phyloP scores from a whole-genome alignment of 2,113 vertebrate species.

The Alexandromys fortis region DNA sequence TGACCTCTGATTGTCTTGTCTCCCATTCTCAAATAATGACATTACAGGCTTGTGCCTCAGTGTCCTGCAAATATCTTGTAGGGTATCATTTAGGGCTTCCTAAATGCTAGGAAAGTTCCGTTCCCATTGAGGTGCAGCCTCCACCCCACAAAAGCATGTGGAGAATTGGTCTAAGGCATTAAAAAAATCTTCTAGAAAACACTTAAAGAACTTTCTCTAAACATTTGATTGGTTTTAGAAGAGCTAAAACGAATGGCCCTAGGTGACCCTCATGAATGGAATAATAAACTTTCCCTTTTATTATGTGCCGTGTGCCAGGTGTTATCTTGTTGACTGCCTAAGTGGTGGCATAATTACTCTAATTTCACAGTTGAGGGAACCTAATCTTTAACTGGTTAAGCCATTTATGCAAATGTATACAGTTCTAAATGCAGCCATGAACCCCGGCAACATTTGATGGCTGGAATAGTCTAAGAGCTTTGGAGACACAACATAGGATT shows the following conservation, averaged over 20 bases:
- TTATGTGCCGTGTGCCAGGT: neutral
- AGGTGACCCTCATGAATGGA: neutral
- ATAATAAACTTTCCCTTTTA: neutral
- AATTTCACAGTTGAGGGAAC: neutral
- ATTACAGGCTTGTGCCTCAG: neutral
- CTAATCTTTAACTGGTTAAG: slow-evolving; percentile 6
- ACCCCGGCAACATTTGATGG: neutral
- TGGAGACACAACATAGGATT: neutral
- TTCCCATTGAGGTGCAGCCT: neutral
- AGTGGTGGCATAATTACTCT: slow-evolving; percentile 29
- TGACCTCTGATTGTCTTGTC: neutral
- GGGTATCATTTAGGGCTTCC: neutral
- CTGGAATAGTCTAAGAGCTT: neutral
- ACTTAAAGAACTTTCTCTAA: neutral
- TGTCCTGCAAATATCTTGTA: neutral
- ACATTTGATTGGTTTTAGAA: slow-evolving; percentile 23
- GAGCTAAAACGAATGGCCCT: neutral
- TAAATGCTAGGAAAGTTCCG: neutral
- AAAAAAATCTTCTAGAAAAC: slow-evolving; percentile 7
- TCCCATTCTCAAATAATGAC: neutral
- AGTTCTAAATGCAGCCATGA: neutral
- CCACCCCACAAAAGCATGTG: no score
- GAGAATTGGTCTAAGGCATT: neutral
- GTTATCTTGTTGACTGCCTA: neutral
- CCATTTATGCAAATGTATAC: neutral